phyloP scores from a whole-genome alignment of 1,140 invertebrate genomes.

The Spodoptera frugiperda region DNA sequence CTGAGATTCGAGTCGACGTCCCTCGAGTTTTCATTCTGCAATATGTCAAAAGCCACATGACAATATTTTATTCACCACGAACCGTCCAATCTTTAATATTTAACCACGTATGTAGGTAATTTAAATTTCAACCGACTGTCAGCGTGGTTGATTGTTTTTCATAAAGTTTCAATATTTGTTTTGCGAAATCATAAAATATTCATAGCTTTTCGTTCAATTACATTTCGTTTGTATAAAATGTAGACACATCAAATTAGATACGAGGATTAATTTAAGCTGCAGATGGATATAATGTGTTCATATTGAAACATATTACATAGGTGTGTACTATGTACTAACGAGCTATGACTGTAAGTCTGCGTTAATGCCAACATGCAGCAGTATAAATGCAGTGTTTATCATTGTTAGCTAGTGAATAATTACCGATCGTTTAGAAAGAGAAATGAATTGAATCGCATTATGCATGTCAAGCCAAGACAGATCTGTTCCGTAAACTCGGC shows the following conservation, averaged over 20 bases:
- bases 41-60: constrained; percentile 32
- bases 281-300: no score
- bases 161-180: constrained; percentile 35
- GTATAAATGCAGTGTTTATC: constrained; percentile 14
- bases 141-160: constrained; percentile 23
- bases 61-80: constrained; percentile 28
- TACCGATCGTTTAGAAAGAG: constrained; percentile 14
- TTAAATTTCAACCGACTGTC: constrained; percentile 30
- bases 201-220: not conserved
- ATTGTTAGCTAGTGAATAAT: constrained; percentile 31
- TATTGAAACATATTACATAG: no score
- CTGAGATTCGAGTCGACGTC: constrained; percentile 19
- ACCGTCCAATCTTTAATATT: constrained; percentile 26
- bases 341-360: not conserved
- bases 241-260: not conserved
- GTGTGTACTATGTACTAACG: not conserved
- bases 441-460: constrained; percentile 15
- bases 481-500: constrained; percentile 39
- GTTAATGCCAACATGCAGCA: not conserved
- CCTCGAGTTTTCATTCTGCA: constrained; percentile 3
- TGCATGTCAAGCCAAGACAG: constrained; percentile 32
- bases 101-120: constrained; percentile 16
- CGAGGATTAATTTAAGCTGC: no score
- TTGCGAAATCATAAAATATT: constrained; percentile 24
- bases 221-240: not conserved